These are phyloP conservation scores for Chelidonichthys spinosus DNA, from an alignment of 2,797 vertebrate species.

Conservation along the genomic window DNA sequence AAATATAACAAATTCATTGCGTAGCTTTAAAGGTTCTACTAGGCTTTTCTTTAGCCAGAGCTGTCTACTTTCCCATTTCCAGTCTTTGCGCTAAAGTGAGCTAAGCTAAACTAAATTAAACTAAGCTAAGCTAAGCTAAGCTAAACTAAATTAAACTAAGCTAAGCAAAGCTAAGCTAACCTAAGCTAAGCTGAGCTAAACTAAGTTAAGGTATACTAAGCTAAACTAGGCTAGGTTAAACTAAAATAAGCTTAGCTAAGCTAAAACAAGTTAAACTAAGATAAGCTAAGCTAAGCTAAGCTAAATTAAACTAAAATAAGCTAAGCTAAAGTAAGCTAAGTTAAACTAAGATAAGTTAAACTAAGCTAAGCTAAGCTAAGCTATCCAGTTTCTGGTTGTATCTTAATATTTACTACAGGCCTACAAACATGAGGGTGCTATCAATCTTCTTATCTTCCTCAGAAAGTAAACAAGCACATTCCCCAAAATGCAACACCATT, in stretches of 20 bases:
- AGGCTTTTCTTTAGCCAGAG: not conserved
- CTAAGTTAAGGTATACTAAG: no score
- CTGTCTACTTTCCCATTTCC: not conserved
- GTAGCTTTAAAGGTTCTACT: no score
- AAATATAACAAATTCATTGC: not conserved
- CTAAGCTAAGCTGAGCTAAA: no score
- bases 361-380: not conserved
- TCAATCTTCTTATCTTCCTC: slow-evolving; percentile 9
- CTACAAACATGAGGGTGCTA: not conserved
- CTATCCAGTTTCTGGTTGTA: not conserved
- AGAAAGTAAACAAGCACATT: not conserved
- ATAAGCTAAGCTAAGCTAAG: no score
- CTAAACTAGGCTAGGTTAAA: no score
- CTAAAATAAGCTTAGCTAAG: no score
- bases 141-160: no score
- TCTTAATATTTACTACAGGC: not conserved
- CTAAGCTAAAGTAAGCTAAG: no score
- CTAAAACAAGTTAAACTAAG: no score
- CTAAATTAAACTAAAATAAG: no score
- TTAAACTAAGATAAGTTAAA: not conserved
- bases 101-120: not conserved
- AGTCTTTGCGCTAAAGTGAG: not conserved
- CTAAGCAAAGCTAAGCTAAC: no score
- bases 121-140: not conserved
- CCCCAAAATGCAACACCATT: slow-evolving; percentile 1